Base-by-base conservation (phyloP, 2,797 vertebrate species). In the Lophius americanus region DNA sequence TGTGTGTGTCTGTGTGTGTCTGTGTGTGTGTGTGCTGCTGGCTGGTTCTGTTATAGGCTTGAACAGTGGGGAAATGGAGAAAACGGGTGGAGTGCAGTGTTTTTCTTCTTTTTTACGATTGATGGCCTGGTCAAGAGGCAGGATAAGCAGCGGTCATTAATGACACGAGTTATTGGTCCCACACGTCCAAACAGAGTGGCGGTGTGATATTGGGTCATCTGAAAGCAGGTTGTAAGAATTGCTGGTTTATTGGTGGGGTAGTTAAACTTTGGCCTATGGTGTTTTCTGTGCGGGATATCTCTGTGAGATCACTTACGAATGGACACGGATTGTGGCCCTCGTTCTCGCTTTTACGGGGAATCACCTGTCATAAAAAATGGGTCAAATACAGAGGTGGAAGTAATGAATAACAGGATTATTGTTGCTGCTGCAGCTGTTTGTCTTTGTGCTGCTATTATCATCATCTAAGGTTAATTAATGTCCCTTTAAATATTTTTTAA, bases 261-360 rank as follows among this genome's bases (percentile, higher is more conserved):
- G 81, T 92, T 92, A 90, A 90, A 86, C 88, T 85, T 63, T 90
- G 85, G 63, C 84, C 84, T 78, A 73, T 66, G 62, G 79, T 84
- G 77, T 48, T 68, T 86, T 68, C 76, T 72, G 64, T 75, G 59
- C 51, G 58, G 43, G 6, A 58, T 57, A 49, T 72, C 60, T 70
- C 64, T 73, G 64, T 74, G 75, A 81, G 73, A 74, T 79, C 70
- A 77, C 65, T 58, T 6, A 55, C n/a, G 9, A 60, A 35, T 42
- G 54, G 51, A 62, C 76, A 52, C 12, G 10, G 14, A 71, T 12
- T 13, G 53, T 6, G 47, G 23, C 13, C 51, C 4, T 9, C 23
- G 7, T 1, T 43, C 52, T 59, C 49, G 32, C 36, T 12, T 9
- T 60, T 33, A 60, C 36, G 7, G 2, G 12, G 51, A 11, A 41